phyloP scores from a whole-genome alignment of 2,888 invertebrate species.

The Patella caerulea region DNA sequence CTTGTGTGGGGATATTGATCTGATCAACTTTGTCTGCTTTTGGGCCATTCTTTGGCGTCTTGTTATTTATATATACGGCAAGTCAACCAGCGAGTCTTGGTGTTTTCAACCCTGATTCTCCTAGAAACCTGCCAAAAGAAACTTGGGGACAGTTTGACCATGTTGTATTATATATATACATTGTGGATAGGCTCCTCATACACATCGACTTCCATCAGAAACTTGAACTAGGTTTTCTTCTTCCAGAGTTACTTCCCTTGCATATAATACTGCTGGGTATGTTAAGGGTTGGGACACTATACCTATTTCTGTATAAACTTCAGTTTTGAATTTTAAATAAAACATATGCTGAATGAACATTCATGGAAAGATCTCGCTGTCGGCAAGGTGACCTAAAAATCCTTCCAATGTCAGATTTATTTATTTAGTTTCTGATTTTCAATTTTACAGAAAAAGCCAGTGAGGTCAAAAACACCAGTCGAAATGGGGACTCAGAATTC shows the following conservation, averaged over 20 bases:
- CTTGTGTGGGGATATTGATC: too few species aligned
- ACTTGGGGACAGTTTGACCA: conserved; percentile 1
- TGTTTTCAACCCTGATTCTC: conserved; percentile 2
- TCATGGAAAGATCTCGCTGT: too few species aligned
- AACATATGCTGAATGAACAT: too few species aligned
- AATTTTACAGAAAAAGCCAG: conserved; percentile 8
- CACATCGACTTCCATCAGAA: background rate
- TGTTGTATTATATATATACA: background rate
- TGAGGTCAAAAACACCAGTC: conserved; percentile 65
- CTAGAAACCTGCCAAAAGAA: conserved; percentile 3
- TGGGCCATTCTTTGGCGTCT: too few species aligned
- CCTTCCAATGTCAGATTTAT: background rate
- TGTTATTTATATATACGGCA: background rate
- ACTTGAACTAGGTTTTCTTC: too few species aligned
- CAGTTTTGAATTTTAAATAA: too few species aligned
- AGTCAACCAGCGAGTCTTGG: conserved; percentile 9
- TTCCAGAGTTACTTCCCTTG: too few species aligned
- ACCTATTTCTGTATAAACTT: too few species aligned
- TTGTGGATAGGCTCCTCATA: background rate
- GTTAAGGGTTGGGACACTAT: too few species aligned
- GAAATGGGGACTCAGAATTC: conserved; percentile 89
- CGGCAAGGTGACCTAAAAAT: too few species aligned
- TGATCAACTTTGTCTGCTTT: too few species aligned
- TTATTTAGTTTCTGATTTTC: background rate
- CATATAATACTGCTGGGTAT: too few species aligned